Evolutionary conservation across 2,888 invertebrate genomes (phyloP), one percentile per base, ranked within the genome.

Genomic region (Mallateleia sp.): DNA sequence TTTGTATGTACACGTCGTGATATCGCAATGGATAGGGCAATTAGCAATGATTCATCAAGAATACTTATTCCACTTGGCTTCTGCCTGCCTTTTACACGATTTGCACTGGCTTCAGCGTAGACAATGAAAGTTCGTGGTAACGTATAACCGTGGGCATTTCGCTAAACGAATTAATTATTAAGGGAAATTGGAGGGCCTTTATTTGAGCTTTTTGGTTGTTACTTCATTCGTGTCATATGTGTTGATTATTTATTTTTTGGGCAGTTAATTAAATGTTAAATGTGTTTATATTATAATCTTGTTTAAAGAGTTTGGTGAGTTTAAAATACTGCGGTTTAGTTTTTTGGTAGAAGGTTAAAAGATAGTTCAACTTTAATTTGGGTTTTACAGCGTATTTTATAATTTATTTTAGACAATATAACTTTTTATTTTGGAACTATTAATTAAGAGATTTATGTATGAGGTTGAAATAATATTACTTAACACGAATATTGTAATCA

Each of bases 161-260:
- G 87, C 85, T 87, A 74, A 79, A 89, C 88, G 88, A 92, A 93
- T 92, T 91, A 92, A 91, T 92, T 90, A 92, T 93, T 91, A 93
- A 93, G 92, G 93, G 92, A 93, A 93, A 93, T 90, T 92, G 92
- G 92, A 93, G 92, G 89, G 72, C 67, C 11, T 69, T 38, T 42
- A 45, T 45, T 38, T 24, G 22, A 25, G 56, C 15, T 50, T 47
- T 52, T 28, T 28, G 14, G 15, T 20, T 50, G 32, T 77, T 79
- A 38, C 4, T 38, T 34, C 18, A 22, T 38, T 60, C 38, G 22
- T 60, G 20, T 60, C 24, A 54, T 54, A 54, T 54, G 11, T 54
- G 54, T 24, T 54, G 22, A 7, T 54, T 54, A 54, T 54, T 38
- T 38, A 14, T 38, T 14, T 38, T 38, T 32, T 32, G n/a, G n/a